Evolutionary conservation across 2,888 invertebrate species (phyloP).

Genomic region (Minunthozetes semirufus): DNA sequence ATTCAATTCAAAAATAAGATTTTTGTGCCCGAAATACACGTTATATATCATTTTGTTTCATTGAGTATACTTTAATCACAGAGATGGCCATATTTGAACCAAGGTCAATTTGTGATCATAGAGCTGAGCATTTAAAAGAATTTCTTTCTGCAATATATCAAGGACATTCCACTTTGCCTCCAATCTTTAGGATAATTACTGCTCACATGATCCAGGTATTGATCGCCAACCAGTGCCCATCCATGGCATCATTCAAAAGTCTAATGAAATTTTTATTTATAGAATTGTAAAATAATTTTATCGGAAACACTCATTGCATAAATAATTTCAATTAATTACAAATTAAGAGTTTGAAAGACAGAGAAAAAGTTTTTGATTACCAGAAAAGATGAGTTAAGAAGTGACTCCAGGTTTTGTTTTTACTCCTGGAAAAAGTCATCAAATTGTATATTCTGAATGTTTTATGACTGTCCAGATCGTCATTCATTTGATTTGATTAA

Average conservation of each 20-base stretch:
- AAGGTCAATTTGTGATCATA: too few relatives aligned
- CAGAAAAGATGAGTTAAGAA: not conserved
- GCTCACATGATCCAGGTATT: too few relatives aligned
- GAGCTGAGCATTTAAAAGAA: too few relatives aligned
- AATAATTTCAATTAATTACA: not conserved
- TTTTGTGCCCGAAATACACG: not conserved
- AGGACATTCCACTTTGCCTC: too few relatives aligned
- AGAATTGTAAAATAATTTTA: not conserved
- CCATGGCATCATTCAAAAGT: not conserved
- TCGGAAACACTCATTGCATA: conserved; percentile 9
- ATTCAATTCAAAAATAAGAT: not conserved
- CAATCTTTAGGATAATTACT: too few relatives aligned
- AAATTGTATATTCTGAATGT: too few relatives aligned
- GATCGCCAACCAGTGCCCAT: too few relatives aligned
- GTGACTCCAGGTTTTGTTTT: not conserved
- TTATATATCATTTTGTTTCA: not conserved
- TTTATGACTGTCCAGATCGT: not conserved
- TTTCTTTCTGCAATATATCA: too few relatives aligned
- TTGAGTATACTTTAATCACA: not conserved
- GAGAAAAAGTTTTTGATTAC: not conserved
- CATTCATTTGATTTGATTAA: not conserved
- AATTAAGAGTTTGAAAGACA: not conserved
- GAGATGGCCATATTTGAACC: too few relatives aligned
- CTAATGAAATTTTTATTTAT: not conserved
- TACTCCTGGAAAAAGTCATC: not conserved